A percentile compares a stretch with the other conserved stretches of the same genome.
Evolutionary conservation across 1,140 invertebrate species (phyloP).

Genomic region (Pectinophora gossypiella): DNA sequence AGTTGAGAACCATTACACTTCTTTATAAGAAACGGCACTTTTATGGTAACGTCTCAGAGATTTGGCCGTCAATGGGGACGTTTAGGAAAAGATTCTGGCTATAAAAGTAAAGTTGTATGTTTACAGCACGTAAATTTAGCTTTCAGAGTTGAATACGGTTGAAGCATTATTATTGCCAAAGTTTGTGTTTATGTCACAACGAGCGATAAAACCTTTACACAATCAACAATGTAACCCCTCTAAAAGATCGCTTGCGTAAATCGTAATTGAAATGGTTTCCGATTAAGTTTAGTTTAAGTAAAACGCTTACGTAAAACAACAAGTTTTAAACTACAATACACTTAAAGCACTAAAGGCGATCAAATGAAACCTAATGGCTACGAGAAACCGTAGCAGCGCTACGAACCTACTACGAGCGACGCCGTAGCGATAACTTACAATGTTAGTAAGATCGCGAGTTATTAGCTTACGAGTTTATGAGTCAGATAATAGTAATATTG

Average conservation of each 20-base stretch:
- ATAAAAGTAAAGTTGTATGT: not conserved
- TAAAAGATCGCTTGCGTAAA: too few relatives aligned
- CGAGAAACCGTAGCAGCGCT: not conserved
- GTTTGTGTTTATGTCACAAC: too few relatives aligned
- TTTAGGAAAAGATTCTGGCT: not conserved
- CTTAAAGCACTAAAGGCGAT: not conserved
- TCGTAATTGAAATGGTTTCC: too few relatives aligned
- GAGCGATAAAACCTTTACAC: too few relatives aligned
- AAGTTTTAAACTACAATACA: not conserved
- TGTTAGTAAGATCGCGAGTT: not conserved
- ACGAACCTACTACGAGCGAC: not conserved
- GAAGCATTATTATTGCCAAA: too few relatives aligned
- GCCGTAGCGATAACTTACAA: slow-evolving; percentile 2
- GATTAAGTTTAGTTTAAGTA: not conserved
- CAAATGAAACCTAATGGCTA: slow-evolving; percentile 4
- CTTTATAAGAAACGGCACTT: not conserved
- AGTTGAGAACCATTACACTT: not conserved
- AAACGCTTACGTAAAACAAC: not conserved
- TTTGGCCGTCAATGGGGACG: not conserved
- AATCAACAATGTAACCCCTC: too few relatives aligned
- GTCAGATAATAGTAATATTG: not conserved
- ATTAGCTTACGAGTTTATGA: slow-evolving; percentile 2
- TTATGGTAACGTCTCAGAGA: not conserved
- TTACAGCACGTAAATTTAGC: not conserved
- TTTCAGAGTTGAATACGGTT: not conserved